Base-by-base conservation (phyloP, 53 echinoderm and acorn worm species). In the Echinarachnius parma region DNA sequence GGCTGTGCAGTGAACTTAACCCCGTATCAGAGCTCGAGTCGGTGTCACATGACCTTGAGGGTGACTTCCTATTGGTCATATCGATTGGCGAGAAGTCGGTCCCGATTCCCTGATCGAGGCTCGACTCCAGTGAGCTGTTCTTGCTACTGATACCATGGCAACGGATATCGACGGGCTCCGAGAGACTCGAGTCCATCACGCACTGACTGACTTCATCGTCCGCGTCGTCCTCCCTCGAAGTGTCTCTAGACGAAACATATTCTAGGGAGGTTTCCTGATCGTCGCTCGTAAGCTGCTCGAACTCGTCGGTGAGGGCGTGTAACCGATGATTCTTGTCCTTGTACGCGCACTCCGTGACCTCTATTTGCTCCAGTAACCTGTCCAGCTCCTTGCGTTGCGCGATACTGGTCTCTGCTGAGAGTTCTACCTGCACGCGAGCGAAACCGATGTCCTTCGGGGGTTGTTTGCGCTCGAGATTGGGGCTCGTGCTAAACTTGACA, bases 11-110 rank as follows among this genome's bases (percentile, higher is more conserved):
- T 5, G 98, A 98, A 77, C 98, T 88, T 34, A 98, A 57, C 5
- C 98, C 98, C 7, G 98, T 92, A 62, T 96, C 98, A 4, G 98
- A 91, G 62, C 90, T 87, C 1, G 91, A 91, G 33, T 93, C 96
- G 15, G 71, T 81, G 62, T 81, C 81, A 62, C 74, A 72, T 56
- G 74, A 72, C 57, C 74, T 11, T 26, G 74, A 72, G 14, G 74
- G 74, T n/a, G 74, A 72, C n/a, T 72, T 72, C 74, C 74, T 54
- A 48, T 77, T 77, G 46, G 62, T 77, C 60, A 53, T 53, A 31
- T 78, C 78, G 29, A 78, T 66, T 1, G 64, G 55, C 34, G 78
- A 59, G 66, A 66, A 64, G 53, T 64, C 78, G 16, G 49, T 30
- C 0, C 66, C 64, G 28, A 78, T 64, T 19, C 78, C 64, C 55